Conservation (phyloP, 2,797 vertebrate genomes). For the Philypnodon macrostomus region DNA sequence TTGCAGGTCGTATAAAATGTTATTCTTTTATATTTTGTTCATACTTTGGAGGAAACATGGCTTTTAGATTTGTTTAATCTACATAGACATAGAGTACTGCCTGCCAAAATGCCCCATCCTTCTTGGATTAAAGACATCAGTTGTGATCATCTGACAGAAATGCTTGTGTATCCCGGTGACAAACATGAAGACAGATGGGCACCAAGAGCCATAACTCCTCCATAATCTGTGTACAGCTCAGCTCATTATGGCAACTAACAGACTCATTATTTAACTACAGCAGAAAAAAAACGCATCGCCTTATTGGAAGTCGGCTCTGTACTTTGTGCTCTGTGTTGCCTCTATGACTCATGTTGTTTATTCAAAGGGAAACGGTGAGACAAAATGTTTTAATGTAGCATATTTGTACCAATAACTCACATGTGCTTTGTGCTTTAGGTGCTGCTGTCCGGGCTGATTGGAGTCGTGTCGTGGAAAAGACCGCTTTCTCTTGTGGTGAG, state of each 20-base stretch:
- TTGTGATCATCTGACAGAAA: constrained; percentile 12
- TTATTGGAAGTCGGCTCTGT: neutral
- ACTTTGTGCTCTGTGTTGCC: neutral
- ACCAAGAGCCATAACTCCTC: constrained; percentile 20
- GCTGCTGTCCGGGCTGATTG: constrained; percentile 93
- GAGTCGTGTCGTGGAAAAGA: constrained; percentile 98
- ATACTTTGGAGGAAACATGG: no score
- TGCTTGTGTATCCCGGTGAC: constrained; percentile 2
- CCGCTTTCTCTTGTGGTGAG: constrained; percentile 98
- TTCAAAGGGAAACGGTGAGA: no score
- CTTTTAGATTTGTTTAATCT: no score
- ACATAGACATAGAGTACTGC: no score
- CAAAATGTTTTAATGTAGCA: neutral
- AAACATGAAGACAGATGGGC: constrained; percentile 29
- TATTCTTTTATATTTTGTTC: no score
- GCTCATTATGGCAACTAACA: constrained; percentile 5
- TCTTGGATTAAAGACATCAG: neutral
- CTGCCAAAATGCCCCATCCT: neutral
- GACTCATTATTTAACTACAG: neutral
- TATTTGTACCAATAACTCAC: constrained; percentile 9
- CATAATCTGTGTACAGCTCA: constrained; percentile 20
- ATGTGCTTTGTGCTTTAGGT: constrained; percentile 76
- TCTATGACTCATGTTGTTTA: neutral
- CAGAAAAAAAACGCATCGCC: neutral
- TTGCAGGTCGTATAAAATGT: no score